phyloP scores from a whole-genome alignment of 1,140 invertebrate species.

The Drosophila insularis region DNA sequence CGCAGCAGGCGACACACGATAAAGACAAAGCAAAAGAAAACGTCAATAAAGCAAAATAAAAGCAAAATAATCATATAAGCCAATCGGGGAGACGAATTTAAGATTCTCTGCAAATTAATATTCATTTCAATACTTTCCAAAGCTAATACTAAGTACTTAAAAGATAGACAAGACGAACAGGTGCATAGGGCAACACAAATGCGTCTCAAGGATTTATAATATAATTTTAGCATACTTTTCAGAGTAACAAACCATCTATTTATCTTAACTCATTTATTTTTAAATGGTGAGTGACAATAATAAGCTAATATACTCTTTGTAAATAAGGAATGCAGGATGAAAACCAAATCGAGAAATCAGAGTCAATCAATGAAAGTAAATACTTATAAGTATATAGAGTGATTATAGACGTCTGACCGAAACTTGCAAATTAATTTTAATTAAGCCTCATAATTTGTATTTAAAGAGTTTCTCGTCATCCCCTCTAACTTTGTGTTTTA shows the following conservation, averaged over 20 bases:
- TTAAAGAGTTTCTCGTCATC: conserved; percentile 22
- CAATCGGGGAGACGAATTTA: not conserved
- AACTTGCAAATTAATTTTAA: conserved; percentile 59
- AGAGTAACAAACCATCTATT: not conserved
- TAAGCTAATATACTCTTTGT: not conserved
- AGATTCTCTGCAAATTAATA: not conserved
- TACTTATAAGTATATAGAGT: conserved; percentile 28
- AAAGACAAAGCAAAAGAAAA: not conserved
- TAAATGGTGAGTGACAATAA: too few species aligned
- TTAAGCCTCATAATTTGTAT: conserved; percentile 53
- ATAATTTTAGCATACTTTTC: not conserved
- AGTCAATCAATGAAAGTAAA: conserved; percentile 56
- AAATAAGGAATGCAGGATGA: conserved; percentile 22
- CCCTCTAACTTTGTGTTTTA: not conserved
- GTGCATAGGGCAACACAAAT: too few species aligned
- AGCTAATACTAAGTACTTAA: too few species aligned
- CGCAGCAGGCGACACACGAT: conserved; percentile 33
- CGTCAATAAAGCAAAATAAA: not conserved
- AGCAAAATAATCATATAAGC: not conserved
- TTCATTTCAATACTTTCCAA: too few species aligned
- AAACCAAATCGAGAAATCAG: conserved; percentile 58
- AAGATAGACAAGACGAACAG: too few species aligned
- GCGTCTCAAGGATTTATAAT: too few species aligned
- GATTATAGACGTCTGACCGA: conserved; percentile 29
- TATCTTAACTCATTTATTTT: not conserved